Evolutionary conservation across 2,888 invertebrate genomes (phyloP).

Genomic region (Drosophila quasianomalipes): DNA sequence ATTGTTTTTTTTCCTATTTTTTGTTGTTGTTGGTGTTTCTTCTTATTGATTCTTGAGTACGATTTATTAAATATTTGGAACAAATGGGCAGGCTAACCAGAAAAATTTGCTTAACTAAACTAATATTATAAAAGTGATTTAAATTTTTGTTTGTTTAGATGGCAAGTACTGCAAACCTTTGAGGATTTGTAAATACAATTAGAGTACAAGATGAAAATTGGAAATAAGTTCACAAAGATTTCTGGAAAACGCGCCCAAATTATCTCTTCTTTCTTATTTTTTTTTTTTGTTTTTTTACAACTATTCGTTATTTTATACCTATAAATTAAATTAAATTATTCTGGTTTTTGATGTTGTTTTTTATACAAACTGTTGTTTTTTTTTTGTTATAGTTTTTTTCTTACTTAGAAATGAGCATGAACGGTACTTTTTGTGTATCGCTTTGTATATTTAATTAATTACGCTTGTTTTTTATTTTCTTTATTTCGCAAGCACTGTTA

Average conservation of each 20-base stretch:
- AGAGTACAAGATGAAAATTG: constrained; percentile 16
- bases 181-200: constrained; percentile 13
- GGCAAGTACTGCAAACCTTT: constrained; percentile 17
- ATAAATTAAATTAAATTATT: constrained; percentile 75
- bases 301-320: constrained; percentile 72
- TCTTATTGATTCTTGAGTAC: constrained; percentile 24
- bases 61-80: constrained; percentile 30
- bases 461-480: constrained; percentile 19
- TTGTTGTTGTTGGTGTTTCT: constrained; percentile 26
- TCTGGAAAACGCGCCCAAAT: constrained; percentile 56
- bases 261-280: constrained; percentile 23
- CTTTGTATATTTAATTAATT: constrained; percentile 41
- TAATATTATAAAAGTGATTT: constrained; percentile 2
- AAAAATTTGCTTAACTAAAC: constrained; percentile 14
- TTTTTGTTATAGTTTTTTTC: constrained; percentile 31
- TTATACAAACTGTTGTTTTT: constrained; percentile 55
- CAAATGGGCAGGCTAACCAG: constrained; percentile 35
- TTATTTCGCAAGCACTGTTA: constrained; percentile 52
- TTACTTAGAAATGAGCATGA: constrained; percentile 71
- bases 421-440: constrained; percentile 39
- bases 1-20: background rate
- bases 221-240: constrained; percentile 28
- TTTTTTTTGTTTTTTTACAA: constrained; percentile 60
- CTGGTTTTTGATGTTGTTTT: constrained; percentile 36
- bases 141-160: constrained; percentile 11